Conservation (phyloP, 1,140 invertebrate genomes). For the Tetramorium alpestre region DNA sequence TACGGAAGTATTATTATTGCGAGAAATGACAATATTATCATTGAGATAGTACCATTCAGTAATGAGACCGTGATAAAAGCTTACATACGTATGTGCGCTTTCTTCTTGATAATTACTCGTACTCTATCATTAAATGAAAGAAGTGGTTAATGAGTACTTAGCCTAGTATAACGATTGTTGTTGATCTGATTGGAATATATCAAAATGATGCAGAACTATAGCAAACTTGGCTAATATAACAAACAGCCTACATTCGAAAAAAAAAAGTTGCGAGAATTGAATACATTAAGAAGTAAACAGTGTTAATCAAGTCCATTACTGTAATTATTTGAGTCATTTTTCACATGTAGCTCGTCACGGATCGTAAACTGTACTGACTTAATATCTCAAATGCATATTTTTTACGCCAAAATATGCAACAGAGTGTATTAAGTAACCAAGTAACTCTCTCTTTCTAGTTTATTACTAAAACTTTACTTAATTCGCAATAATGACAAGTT, state of each 20-base stretch:
- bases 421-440: not conserved
- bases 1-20: not conserved
- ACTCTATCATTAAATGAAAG: constrained; percentile 7
- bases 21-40: not conserved
- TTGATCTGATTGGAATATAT: not conserved
- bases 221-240: not conserved
- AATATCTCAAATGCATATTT: constrained; percentile 44
- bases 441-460: not conserved
- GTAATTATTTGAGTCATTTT: constrained; percentile 56
- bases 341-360: constrained; percentile 67
- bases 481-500: not conserved
- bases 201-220: not conserved
- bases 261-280: not conserved
- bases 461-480: not conserved
- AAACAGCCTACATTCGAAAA: constrained; percentile 1
- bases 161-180: not conserved
- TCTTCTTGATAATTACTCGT: constrained; percentile 32
- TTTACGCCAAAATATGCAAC: not conserved
- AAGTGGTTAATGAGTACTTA: constrained; percentile 32
- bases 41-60: not conserved
- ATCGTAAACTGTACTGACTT: constrained; percentile 67
- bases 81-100: not conserved
- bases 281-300: constrained; percentile 46
- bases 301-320: constrained; percentile 58
- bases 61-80: constrained; percentile 25